Evolutionary conservation across 1,140 invertebrate species (phyloP).

Genomic region (Meloidogyne floridensis): DNA sequence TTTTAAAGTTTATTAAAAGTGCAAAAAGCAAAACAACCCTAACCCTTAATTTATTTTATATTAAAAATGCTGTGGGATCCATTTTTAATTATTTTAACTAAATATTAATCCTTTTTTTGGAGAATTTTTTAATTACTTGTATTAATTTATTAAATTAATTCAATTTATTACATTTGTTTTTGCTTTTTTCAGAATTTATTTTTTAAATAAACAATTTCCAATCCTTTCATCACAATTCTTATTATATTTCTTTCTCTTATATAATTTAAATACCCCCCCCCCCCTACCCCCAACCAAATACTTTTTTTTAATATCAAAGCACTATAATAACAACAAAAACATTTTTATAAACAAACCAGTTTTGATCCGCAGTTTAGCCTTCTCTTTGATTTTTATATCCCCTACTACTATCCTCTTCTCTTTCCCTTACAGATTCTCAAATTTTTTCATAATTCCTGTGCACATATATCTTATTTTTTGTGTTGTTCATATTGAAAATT

Average conservation of each 20-base stretch:
- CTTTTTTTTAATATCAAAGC: background rate
- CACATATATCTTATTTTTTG: background rate
- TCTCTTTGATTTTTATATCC: background rate
- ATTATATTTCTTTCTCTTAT: no score
- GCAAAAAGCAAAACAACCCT: background rate
- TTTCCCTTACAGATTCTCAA: background rate
- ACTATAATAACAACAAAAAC: background rate
- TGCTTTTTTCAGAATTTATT: no score
- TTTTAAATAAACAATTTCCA: no score
- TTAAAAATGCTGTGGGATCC: background rate
- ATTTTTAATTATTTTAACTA: no score
- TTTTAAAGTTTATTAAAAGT: background rate
- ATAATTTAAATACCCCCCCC: no score
- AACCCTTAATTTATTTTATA: background rate
- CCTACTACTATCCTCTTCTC: background rate
- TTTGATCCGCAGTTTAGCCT: conserved; percentile 4
- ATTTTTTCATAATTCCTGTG: background rate
- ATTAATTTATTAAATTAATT: no score
- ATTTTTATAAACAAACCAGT: conserved; percentile 10
- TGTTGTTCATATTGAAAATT: background rate
- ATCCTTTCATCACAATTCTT: no score
- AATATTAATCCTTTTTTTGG: no score
- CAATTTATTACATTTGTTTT: no score
- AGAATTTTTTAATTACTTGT: no score
- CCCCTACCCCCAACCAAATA: no score